Conservation (phyloP, 2,888 invertebrate species). For the Argyresthia albistria region DNA sequence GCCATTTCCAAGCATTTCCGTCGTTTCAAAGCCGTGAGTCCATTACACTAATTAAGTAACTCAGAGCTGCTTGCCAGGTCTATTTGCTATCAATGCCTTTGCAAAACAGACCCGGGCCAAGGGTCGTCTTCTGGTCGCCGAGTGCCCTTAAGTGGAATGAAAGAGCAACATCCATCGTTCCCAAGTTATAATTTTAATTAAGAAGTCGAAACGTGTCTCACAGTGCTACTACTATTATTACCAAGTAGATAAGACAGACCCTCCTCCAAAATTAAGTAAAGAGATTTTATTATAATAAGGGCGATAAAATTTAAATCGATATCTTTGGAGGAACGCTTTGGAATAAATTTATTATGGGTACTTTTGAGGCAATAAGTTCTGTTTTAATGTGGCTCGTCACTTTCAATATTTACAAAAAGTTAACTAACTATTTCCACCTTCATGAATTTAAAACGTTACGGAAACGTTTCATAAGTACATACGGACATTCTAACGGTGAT, state of each 20-base stretch:
- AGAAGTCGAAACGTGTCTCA: constrained; percentile 33
- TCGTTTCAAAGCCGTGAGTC: not conserved
- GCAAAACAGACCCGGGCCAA: not conserved
- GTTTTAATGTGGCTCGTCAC: too few relatives aligned
- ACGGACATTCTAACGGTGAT: too few relatives aligned
- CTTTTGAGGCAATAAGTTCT: too few relatives aligned
- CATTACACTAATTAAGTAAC: too few relatives aligned
- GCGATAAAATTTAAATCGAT: not conserved
- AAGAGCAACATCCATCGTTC: constrained; percentile 51
- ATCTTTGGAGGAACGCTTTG: not conserved
- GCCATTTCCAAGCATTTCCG: too few relatives aligned
- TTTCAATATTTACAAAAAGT: too few relatives aligned
- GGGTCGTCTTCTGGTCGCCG: constrained; percentile 18
- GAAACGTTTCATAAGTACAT: too few relatives aligned
- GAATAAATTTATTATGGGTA: too few relatives aligned
- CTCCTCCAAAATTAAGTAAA: not conserved
- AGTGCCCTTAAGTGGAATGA: constrained; percentile 44
- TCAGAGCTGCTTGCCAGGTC: not conserved
- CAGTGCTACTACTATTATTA: constrained; percentile 29
- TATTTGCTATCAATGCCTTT: not conserved
- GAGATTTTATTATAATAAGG: not conserved
- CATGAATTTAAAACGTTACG: too few relatives aligned
- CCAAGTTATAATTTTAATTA: constrained; percentile 55
- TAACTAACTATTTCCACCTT: too few relatives aligned
- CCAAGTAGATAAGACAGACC: constrained; percentile 7